Conservation (phyloP, 1,140 invertebrate species). For the Apolygus lucorum region DNA sequence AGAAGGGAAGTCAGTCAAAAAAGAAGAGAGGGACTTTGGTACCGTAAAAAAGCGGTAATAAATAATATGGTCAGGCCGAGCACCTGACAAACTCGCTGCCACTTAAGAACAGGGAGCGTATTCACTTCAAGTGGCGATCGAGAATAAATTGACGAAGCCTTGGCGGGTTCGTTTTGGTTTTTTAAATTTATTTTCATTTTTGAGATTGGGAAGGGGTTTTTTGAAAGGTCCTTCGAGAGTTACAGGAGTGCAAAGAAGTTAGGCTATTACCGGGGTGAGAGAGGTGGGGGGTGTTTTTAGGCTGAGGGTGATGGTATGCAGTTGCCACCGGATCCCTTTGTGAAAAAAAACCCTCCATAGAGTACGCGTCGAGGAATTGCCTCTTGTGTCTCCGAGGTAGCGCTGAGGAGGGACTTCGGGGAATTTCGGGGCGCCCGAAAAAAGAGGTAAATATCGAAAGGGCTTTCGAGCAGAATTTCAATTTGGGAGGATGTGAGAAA, state of each 20-base stretch:
- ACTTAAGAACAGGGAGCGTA: conserved; percentile 15
- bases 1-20: background rate
- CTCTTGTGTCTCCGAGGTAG: background rate
- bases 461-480: background rate
- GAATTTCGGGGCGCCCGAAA: background rate
- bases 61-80: conserved; percentile 8
- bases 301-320: background rate
- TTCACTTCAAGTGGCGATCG: conserved; percentile 20
- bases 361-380: background rate
- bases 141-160: conserved; percentile 12
- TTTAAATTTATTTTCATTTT: background rate
- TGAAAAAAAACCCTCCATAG: background rate
- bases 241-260: background rate
- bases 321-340: background rate
- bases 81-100: conserved; percentile 4
- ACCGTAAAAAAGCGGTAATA: background rate
- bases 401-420: background rate
- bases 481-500: background rate
- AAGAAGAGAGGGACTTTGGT: background rate
- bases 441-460: background rate
- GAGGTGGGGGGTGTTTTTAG: background rate
- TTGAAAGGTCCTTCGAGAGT: background rate
- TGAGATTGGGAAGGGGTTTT: background rate
- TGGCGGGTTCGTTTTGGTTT: background rate
- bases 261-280: background rate